Evolutionary conservation across 2,113 vertebrate species (phyloP).

Genomic region (Protobothrops mucrosquamatus): DNA sequence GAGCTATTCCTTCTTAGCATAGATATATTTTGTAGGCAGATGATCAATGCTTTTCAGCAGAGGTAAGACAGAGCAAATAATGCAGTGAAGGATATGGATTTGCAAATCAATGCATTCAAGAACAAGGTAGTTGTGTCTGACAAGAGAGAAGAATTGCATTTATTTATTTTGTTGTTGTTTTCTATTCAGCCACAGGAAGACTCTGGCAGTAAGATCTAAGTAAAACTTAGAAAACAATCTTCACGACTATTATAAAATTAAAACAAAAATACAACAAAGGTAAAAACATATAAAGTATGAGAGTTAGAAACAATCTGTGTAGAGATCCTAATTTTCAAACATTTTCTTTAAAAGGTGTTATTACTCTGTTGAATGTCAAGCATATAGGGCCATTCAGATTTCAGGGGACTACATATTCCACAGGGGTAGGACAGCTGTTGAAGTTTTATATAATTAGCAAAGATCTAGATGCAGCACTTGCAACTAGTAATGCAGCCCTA

Average conservation of each 20-base stretch:
- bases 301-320: not conserved
- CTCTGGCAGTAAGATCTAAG: not conserved
- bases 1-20: not conserved
- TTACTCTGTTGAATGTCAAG: not conserved
- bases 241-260: not conserved
- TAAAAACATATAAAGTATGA: not conserved
- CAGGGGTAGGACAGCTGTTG: not conserved
- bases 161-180: not conserved
- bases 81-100: not conserved
- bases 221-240: not conserved
- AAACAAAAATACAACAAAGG: not conserved
- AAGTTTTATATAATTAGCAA: not conserved
- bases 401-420: not conserved
- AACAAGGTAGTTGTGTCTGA: not conserved
- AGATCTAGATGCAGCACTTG: not conserved
- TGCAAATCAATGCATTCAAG: not conserved
- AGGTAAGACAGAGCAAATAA: not conserved
- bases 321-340: not conserved
- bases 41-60: not conserved
- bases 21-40: not conserved
- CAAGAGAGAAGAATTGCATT: not conserved
- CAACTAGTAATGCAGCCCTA: not conserved
- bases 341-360: not conserved
- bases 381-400: not conserved
- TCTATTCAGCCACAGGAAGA: not conserved